These are phyloP conservation scores for Drosophila kambysellisi DNA, from an alignment of 2,888 invertebrate species.

Conservation along the genomic window DNA sequence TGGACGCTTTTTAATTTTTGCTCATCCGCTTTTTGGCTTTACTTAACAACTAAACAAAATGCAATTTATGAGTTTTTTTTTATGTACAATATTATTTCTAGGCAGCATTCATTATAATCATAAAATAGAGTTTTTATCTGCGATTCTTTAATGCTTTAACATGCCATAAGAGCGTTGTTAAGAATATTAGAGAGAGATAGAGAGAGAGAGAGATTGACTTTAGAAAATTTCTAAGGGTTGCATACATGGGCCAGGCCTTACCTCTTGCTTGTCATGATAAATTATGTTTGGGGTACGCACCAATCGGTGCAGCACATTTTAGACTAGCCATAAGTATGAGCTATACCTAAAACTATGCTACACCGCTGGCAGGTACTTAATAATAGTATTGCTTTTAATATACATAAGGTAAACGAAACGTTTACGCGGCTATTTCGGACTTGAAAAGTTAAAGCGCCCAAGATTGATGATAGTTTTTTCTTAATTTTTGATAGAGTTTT, in stretches of 20 bases:
- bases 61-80: constrained; percentile 27
- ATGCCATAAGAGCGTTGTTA: constrained; percentile 58
- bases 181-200: constrained; percentile 22
- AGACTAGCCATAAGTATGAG: constrained; percentile 14
- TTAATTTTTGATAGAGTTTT: constrained; percentile 13
- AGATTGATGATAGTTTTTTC: constrained; percentile 53
- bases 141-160: constrained; percentile 22
- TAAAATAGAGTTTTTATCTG: constrained; percentile 44
- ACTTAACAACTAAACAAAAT: constrained; percentile 49
- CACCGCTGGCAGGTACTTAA: constrained; percentile 35
- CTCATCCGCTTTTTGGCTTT: constrained; percentile 1
- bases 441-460: constrained; percentile 84
- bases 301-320: constrained; percentile 60
- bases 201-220: constrained; percentile 20
- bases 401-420: constrained; percentile 77
- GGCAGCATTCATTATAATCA: constrained; percentile 59
- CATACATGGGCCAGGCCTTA: constrained; percentile 65
- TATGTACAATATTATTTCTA: constrained; percentile 32
- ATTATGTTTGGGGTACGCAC: constrained; percentile 36
- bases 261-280: constrained; percentile 51
- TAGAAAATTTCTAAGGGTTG: constrained; percentile 52
- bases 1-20: neutral
- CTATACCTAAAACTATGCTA: constrained; percentile 38
- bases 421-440: constrained; percentile 84
- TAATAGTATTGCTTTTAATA: constrained; percentile 25